Percentiles rank a stretch among this genome's conserved stretches.
Evolutionary conservation across 2,888 invertebrate species (phyloP).

Genomic region (Isoperla grammatica): DNA sequence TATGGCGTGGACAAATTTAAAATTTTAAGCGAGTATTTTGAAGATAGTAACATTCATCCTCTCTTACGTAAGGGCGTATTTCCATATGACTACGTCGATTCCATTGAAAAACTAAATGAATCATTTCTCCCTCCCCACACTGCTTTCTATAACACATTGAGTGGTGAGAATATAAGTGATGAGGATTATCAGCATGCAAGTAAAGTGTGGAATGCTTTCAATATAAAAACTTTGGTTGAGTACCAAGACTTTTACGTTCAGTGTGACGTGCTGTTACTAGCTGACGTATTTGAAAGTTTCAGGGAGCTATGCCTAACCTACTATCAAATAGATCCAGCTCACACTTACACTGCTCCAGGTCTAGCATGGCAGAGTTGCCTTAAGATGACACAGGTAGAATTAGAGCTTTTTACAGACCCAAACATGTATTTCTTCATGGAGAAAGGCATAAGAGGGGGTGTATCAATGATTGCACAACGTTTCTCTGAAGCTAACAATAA

Average conservation of each 20-base stretch:
- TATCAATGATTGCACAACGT: constrained; percentile 37
- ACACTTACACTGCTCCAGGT: constrained; percentile 39
- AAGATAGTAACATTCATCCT: constrained; percentile 22
- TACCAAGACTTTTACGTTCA: constrained; percentile 37
- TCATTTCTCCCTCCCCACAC: constrained; percentile 17
- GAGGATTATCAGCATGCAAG: constrained; percentile 34
- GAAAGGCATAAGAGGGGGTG: constrained; percentile 37
- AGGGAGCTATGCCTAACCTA: constrained; percentile 32
- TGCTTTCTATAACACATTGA: constrained; percentile 33
- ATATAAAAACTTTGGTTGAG: constrained; percentile 33
- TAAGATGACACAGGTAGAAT: constrained; percentile 36
- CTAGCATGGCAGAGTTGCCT: constrained; percentile 40
- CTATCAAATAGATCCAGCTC: constrained; percentile 37
- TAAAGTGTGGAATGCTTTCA: constrained; percentile 35
- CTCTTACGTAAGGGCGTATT: constrained; percentile 37
- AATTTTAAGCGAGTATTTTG: neutral
- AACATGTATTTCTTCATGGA: constrained; percentile 38
- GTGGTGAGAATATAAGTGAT: constrained; percentile 16
- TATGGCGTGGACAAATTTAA: neutral
- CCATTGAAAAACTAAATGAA: constrained; percentile 32
- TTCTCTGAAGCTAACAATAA: constrained; percentile 39
- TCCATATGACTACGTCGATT: constrained; percentile 38
- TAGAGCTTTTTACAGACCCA: constrained; percentile 39
- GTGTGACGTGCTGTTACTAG: constrained; percentile 35
- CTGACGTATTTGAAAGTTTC: constrained; percentile 39